phyloP scores from a whole-genome alignment of 2,113 vertebrate species.

The Neoarius graeffei region DNA sequence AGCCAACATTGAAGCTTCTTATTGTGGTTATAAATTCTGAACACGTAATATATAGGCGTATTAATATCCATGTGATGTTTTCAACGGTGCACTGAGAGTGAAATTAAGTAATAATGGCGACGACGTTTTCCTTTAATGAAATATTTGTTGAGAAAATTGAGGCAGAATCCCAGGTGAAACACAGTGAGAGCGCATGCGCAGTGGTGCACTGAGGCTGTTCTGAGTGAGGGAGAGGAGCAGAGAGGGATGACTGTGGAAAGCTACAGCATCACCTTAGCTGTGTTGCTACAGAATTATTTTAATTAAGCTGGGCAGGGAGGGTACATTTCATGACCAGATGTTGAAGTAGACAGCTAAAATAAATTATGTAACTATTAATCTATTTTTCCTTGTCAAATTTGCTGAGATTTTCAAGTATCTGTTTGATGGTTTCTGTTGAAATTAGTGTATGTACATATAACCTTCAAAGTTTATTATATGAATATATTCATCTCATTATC shows the following conservation, averaged over 20 bases:
- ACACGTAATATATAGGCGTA: not conserved
- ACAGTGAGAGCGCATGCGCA: not conserved
- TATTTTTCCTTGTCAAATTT: no score
- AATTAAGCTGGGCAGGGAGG: no score
- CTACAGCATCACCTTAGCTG: no score
- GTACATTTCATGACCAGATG: no score
- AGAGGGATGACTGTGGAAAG: no score
- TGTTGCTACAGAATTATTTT: no score
- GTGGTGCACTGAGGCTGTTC: not conserved
- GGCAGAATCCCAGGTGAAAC: not conserved
- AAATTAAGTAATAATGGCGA: not conserved
- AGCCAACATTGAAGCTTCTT: not conserved
- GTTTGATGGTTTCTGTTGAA: no score
- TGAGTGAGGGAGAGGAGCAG: not conserved
- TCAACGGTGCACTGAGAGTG: not conserved
- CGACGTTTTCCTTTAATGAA: not conserved
- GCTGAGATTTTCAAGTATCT: not conserved
- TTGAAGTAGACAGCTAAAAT: no score
- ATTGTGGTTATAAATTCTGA: not conserved
- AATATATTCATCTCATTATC: not conserved
- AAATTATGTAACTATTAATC: no score
- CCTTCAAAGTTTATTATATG: not conserved
- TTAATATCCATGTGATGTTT: not conserved
- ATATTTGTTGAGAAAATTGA: not conserved
- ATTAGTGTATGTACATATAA: not conserved